Conservation (phyloP, 2,888 invertebrate genomes). For the Troides oblongomaculatus region DNA sequence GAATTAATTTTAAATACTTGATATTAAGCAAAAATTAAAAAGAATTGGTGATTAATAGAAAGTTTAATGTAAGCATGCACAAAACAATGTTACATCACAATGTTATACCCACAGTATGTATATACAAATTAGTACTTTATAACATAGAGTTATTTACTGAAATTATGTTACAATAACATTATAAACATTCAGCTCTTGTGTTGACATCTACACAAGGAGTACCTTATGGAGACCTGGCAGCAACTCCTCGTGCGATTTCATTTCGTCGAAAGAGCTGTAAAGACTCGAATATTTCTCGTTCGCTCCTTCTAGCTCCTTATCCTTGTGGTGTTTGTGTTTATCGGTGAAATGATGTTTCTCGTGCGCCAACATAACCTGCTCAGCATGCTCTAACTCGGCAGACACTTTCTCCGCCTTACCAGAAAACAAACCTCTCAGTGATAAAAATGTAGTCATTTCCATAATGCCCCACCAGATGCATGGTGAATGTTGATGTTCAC, state of each 20-base stretch:
- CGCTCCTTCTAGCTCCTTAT: slow-evolving; percentile 46
- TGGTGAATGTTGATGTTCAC: slow-evolving; percentile 57
- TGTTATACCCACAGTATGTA: slow-evolving; percentile 23
- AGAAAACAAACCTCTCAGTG: slow-evolving; percentile 75
- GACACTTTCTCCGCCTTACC: slow-evolving; percentile 77
- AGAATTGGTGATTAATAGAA: slow-evolving; percentile 27
- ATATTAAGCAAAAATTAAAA: slow-evolving; percentile 21
- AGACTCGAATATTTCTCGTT: slow-evolving; percentile 69
- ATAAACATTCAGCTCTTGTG: slow-evolving; percentile 33
- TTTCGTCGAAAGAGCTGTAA: slow-evolving; percentile 69
- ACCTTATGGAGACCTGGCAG: slow-evolving; percentile 69
- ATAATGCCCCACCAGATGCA: slow-evolving; percentile 43
- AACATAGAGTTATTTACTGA: slow-evolving; percentile 32
- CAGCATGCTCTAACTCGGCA: slow-evolving; percentile 75
- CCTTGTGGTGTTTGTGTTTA: slow-evolving; percentile 57
- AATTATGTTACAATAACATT: slow-evolving; percentile 30
- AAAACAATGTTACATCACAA: slow-evolving; percentile 29
- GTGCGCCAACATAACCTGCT: slow-evolving; percentile 78
- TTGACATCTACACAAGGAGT: slow-evolving; percentile 50
- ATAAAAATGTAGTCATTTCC: slow-evolving; percentile 41
- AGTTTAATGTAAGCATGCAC: slow-evolving; percentile 35
- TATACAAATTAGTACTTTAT: slow-evolving; percentile 26
- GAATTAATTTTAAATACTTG: neutral
- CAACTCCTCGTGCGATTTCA: slow-evolving; percentile 66
- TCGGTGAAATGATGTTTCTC: slow-evolving; percentile 70